Evolutionary conservation across 1,140 invertebrate species (phyloP).

Genomic region (Drosophila auraria): DNA sequence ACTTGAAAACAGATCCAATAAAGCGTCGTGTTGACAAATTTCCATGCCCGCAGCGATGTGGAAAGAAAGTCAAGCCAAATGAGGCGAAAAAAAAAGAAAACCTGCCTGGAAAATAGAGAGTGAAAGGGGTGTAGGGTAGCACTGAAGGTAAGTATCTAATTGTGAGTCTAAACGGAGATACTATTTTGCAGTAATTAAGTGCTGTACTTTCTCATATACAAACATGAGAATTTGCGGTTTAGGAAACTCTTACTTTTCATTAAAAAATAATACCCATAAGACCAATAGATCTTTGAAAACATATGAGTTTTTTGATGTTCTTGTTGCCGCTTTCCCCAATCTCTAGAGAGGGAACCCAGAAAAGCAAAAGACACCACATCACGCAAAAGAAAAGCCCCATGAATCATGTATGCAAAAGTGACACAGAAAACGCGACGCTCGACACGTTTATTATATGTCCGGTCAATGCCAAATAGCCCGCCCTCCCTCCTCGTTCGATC

Average conservation of each 20-base stretch:
- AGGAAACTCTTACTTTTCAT: constrained; percentile 4
- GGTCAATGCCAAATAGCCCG: constrained; percentile 37
- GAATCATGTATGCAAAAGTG: constrained; percentile 74
- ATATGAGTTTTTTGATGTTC: neutral
- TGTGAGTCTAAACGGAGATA: neutral
- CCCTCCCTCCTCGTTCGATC: constrained; percentile 19
- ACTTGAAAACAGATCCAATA: constrained; percentile 20
- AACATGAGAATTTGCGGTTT: neutral
- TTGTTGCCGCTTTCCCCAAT: neutral
- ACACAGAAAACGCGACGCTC: constrained; percentile 52
- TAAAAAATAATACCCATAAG: too few species aligned
- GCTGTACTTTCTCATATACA: neutral
- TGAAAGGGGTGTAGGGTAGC: constrained; percentile 1
- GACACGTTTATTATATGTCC: constrained; percentile 46
- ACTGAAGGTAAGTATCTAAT: neutral
- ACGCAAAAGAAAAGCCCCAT: constrained; percentile 65
- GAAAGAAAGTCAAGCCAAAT: constrained; percentile 64
- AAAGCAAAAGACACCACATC: constrained; percentile 23
- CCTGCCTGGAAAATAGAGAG: neutral
- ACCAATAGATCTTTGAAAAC: neutral
- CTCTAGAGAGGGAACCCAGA: constrained; percentile 12
- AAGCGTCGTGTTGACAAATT: constrained; percentile 70
- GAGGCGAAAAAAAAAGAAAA: constrained; percentile 26
- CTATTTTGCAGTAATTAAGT: neutral
- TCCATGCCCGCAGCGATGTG: constrained; percentile 56